Evolutionary conservation across 1,140 invertebrate species (phyloP).

Genomic region (Leptopilina clavipes): DNA sequence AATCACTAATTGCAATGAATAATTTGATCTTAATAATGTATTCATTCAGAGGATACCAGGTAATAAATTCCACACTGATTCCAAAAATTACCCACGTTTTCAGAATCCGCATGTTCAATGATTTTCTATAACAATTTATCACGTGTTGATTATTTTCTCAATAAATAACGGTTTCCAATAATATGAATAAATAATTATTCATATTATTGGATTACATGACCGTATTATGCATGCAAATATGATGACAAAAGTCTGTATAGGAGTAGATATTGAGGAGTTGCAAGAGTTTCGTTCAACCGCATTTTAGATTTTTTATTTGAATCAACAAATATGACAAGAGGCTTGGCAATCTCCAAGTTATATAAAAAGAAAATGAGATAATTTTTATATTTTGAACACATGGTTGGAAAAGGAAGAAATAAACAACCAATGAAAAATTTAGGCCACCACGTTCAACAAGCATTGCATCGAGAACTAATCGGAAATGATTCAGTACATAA

Average conservation of each 20-base stretch:
- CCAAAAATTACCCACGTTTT: not conserved
- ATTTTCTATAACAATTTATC: too few relatives aligned
- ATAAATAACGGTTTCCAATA: not conserved
- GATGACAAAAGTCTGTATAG: not conserved
- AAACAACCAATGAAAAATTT: too few relatives aligned
- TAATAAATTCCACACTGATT: slow-evolving; percentile 1
- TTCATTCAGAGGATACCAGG: not conserved
- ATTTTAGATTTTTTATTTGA: too few relatives aligned
- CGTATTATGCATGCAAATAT: not conserved
- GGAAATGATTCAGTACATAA: slow-evolving; percentile 24
- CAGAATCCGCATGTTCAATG: slow-evolving; percentile 1
- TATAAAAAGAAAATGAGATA: not conserved
- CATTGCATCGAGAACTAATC: not conserved
- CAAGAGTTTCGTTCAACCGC: too few relatives aligned
- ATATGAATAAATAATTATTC: not conserved
- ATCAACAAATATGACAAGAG: not conserved
- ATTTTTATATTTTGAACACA: not conserved
- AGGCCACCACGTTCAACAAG: not conserved
- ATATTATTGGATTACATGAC: not conserved
- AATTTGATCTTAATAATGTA: slow-evolving; percentile 21
- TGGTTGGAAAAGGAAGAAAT: too few relatives aligned
- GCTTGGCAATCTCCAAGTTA: not conserved
- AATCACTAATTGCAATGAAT: slow-evolving; percentile 23
- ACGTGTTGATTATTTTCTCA: not conserved
- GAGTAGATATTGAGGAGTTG: slow-evolving; percentile 8